Conservation (phyloP, 2,797 vertebrate genomes). For the Syncerus caffer region DNA sequence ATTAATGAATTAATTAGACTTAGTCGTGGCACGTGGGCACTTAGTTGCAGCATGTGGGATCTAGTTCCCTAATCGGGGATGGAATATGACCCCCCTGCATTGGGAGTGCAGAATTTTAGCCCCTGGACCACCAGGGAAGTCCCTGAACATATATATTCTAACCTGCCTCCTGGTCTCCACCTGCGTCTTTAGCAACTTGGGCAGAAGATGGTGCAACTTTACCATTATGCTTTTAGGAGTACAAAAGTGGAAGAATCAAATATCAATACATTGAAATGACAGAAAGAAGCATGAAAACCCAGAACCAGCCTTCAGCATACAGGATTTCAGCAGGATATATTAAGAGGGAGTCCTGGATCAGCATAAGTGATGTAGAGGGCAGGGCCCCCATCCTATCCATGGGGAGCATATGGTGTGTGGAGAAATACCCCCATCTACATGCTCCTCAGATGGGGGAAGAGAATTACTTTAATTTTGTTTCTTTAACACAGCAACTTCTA, state of each 20-base stretch:
- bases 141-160: neutral
- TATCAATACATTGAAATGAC: rapidly evolving
- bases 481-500: neutral
- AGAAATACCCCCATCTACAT: neutral
- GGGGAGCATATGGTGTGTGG: neutral
- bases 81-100: neutral
- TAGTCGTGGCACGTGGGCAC: rapidly evolving
- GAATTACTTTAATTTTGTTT: neutral
- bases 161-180: neutral
- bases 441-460: neutral
- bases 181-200: neutral
- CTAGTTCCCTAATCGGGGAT: neutral
- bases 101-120: neutral
- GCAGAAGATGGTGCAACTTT: neutral
- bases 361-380: too few relatives aligned
- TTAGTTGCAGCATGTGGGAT: neutral
- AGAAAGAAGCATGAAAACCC: neutral
- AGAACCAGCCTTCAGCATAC: neutral
- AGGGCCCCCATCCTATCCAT: neutral
- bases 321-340: neutral
- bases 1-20: neutral
- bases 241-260: neutral
- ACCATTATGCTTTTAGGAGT: neutral
- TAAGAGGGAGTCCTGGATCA: neutral
- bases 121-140: neutral